Evolutionary conservation across 2,113 vertebrate species (phyloP).

Genomic region (Antechinus flavipes): DNA sequence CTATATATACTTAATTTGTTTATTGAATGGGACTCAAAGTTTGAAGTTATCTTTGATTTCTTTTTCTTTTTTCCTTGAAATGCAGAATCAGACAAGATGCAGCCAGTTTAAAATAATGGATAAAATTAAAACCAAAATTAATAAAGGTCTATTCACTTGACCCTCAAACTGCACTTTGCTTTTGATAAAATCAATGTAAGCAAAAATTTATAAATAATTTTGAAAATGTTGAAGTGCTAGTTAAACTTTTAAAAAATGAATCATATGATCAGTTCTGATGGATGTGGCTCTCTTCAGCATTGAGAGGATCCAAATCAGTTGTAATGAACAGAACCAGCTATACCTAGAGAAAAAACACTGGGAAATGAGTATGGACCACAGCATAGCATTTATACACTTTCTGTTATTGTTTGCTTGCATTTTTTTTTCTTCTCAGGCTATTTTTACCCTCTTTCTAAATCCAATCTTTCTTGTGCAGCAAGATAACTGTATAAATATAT

Average conservation of each 20-base stretch:
- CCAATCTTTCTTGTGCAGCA: too few species aligned
- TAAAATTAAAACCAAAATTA: slow-evolving; percentile 8
- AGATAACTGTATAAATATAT: too few species aligned
- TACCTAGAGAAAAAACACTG: too few species aligned
- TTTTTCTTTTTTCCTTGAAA: neutral
- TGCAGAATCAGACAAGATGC: neutral
- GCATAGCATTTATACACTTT: too few species aligned
- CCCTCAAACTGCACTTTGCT: neutral
- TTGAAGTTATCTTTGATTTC: neutral
- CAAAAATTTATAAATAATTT: slow-evolving; percentile 40
- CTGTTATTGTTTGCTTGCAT: too few species aligned
- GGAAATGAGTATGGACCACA: too few species aligned
- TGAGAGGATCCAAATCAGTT: too few species aligned
- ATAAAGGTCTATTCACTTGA: neutral
- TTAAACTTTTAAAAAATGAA: slow-evolving; percentile 3
- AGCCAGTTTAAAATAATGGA: neutral
- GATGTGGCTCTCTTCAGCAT: too few species aligned
- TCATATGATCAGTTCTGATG: too few species aligned
- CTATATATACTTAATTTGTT: neutral
- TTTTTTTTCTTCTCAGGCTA: too few species aligned
- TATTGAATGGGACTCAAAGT: neutral
- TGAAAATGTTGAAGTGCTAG: neutral
- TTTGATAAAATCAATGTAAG: slow-evolving; percentile 35
- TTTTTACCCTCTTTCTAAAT: too few species aligned
- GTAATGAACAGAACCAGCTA: too few species aligned